Conservation (phyloP, 2,888 invertebrate species). For the Electrophaes corylata region DNA sequence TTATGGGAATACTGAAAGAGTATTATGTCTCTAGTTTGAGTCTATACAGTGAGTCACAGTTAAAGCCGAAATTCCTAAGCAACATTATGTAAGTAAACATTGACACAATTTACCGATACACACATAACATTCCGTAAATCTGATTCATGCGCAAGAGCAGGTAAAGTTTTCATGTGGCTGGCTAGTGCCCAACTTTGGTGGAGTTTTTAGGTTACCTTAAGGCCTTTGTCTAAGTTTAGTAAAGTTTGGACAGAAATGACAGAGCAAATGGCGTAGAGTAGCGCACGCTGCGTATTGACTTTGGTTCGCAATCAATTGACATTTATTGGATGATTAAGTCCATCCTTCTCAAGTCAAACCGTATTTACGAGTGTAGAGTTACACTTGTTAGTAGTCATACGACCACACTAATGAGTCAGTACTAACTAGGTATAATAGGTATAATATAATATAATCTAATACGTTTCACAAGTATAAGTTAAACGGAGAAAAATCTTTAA, state of each 20-base stretch:
- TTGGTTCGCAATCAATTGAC: conserved; percentile 61
- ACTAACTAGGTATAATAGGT: neutral
- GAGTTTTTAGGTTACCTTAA: neutral
- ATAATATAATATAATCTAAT: no score
- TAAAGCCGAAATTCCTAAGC: conserved; percentile 53
- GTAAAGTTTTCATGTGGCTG: neutral
- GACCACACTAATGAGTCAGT: conserved; percentile 32
- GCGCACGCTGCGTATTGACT: conserved; percentile 27
- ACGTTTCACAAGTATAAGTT: no score
- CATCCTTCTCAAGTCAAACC: conserved; percentile 55
- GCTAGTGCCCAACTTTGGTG: neutral
- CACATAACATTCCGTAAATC: conserved; percentile 44
- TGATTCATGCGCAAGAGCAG: conserved; percentile 52
- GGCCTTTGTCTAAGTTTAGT: neutral
- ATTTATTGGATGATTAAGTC: conserved; percentile 65
- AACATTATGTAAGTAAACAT: conserved; percentile 51
- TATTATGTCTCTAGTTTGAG: neutral
- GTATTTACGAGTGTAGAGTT: conserved; percentile 55
- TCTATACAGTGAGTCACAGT: conserved; percentile 53
- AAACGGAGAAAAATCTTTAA: no score
- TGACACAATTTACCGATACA: conserved; percentile 52
- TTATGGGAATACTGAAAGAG: no score
- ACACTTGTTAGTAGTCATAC: conserved; percentile 52
- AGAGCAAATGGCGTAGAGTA: neutral
- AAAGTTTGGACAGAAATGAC: neutral